These are phyloP conservation scores for Poliocrania exsul DNA, from an alignment of 2,797 vertebrate species.

Conservation along the genomic window DNA sequence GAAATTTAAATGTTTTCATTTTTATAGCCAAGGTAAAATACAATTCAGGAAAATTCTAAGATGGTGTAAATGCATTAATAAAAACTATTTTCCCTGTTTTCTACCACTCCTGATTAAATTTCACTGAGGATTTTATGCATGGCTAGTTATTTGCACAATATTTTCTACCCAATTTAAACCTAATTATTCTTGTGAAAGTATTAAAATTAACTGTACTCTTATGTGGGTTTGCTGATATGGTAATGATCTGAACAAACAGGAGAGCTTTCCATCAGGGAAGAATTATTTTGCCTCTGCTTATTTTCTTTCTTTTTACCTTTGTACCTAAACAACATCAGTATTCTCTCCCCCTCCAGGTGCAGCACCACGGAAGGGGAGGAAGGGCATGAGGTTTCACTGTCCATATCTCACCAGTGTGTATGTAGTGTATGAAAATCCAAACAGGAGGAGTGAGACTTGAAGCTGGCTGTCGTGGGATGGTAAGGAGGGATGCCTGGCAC, in stretches of 20 bases:
- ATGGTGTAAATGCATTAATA: slow-evolving; percentile 59
- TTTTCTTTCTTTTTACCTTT: background rate
- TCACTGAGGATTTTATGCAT: background rate
- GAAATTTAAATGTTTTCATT: slow-evolving; percentile 83
- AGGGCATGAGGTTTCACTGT: background rate
- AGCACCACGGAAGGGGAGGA: background rate
- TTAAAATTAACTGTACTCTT: slow-evolving; percentile 14
- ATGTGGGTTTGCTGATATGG: slow-evolving; percentile 3
- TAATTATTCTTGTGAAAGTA: slow-evolving; percentile 64
- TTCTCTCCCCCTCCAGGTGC: background rate
- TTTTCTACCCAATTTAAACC: slow-evolving; percentile 56
- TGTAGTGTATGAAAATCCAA: rapidly evolving
- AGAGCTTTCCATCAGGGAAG: background rate
- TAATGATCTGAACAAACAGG: slow-evolving; percentile 34
- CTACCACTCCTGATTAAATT: background rate
- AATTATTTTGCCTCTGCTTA: background rate
- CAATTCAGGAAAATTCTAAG: slow-evolving; percentile 68
- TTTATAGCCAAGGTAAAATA: slow-evolving; percentile 77
- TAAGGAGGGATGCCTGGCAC: background rate
- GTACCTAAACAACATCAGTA: background rate
- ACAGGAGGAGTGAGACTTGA: background rate
- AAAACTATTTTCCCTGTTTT: slow-evolving; percentile 7
- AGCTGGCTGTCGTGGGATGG: background rate
- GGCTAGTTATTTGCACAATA: slow-evolving; percentile 7
- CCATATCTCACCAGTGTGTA: rapidly evolving